These are phyloP conservation scores for Pandemis heparana DNA, from an alignment of 2,888 invertebrate genomes.

Conservation along the genomic window DNA sequence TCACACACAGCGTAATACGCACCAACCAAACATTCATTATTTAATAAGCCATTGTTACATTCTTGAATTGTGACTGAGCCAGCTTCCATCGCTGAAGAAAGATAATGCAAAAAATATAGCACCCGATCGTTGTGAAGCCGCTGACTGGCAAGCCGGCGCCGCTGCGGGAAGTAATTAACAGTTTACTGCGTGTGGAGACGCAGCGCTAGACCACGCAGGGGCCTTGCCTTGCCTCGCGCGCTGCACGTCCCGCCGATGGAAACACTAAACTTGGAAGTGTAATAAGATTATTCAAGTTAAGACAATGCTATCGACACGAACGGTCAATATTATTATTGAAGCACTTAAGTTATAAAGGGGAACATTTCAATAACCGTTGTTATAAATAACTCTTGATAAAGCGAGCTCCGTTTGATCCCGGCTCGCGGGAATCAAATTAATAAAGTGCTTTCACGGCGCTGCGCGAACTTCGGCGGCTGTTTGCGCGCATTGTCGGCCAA, in stretches of 20 bases:
- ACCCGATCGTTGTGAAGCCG: not conserved
- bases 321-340: constrained; percentile 24
- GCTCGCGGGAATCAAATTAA: constrained; percentile 31
- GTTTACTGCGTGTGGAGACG: not conserved
- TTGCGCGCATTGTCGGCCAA: constrained; percentile 10
- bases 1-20: not conserved
- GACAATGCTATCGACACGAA: not conserved
- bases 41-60: constrained; percentile 4
- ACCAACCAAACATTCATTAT: not conserved
- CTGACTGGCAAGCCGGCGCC: not conserved
- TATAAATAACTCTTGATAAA: constrained; percentile 20
- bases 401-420: constrained; percentile 21
- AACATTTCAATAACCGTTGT: constrained; percentile 24
- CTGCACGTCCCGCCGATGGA: not conserved
- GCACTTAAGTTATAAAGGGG: constrained; percentile 29
- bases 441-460: constrained; percentile 33
- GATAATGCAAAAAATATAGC: not conserved
- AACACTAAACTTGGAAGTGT: not conserved
- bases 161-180: not conserved
- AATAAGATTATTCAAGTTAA: not conserved
- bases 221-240: not conserved
- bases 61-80: not conserved
- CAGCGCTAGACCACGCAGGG: too few species aligned
- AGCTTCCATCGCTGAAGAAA: not conserved
- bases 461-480: constrained; percentile 5